These are phyloP conservation scores for Dendrocincla fuliginosa DNA, from an alignment of 2,797 vertebrate species.

Conservation along the genomic window DNA sequence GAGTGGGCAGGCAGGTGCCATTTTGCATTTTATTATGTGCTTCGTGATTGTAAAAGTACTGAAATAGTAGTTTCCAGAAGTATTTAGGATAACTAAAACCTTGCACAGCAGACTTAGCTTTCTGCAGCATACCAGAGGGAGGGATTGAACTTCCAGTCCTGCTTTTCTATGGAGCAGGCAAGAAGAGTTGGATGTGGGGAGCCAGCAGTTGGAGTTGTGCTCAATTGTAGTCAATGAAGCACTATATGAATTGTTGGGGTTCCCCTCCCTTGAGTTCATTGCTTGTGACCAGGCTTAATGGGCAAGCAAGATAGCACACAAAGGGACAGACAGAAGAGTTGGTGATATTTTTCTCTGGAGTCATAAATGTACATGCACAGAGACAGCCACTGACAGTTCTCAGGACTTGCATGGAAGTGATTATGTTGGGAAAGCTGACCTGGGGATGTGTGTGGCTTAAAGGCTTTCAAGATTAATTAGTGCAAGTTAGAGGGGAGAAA, in stretches of 20 bases:
- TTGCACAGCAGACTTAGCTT: background rate
- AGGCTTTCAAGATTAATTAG: slow-evolving; percentile 1
- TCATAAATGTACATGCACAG: background rate
- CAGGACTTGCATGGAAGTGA: background rate
- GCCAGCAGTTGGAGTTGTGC: background rate
- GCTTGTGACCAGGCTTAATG: background rate
- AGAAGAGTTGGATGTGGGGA: background rate
- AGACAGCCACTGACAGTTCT: background rate
- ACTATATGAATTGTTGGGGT: background rate
- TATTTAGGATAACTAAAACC: background rate
- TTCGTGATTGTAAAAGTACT: background rate
- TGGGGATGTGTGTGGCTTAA: background rate
- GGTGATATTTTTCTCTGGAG: background rate
- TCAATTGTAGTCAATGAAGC: background rate
- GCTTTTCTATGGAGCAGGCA: background rate
- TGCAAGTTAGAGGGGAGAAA: background rate
- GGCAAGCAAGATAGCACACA: background rate
- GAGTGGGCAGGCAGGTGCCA: background rate
- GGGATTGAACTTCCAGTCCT: background rate
- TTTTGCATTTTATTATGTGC: background rate
- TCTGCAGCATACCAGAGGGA: background rate
- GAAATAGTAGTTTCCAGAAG: background rate
- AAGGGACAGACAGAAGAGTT: background rate
- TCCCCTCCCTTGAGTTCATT: background rate
- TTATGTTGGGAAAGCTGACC: background rate